Conservation (phyloP, 2,797 vertebrate genomes). For the Morus bassanus region DNA sequence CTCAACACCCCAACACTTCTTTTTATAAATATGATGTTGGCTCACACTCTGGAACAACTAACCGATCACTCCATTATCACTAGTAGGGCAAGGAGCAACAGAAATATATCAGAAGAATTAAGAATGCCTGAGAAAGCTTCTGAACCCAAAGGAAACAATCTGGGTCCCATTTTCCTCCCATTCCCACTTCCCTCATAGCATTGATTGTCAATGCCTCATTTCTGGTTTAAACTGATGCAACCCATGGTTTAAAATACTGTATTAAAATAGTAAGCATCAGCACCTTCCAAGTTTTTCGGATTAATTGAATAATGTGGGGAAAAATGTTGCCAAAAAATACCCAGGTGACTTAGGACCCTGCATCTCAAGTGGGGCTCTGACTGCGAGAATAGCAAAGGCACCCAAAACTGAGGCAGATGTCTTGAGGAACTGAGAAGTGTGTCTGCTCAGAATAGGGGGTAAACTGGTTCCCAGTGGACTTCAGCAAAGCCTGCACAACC, state of each 20-base stretch:
- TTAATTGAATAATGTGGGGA: neutral
- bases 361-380: neutral
- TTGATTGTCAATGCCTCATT: neutral
- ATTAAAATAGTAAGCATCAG: neutral
- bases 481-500: neutral
- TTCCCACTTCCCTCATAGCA: neutral
- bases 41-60: neutral
- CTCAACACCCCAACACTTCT: slow-evolving; percentile 1
- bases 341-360: neutral
- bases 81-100: slow-evolving; percentile 23
- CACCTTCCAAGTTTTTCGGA: neutral
- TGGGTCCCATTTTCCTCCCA: slow-evolving; percentile 5
- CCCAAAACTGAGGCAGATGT: neutral
- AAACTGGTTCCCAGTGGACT: neutral
- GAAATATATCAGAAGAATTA: neutral
- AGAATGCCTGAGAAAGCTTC: slow-evolving; percentile 13
- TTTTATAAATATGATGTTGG: slow-evolving; percentile 20
- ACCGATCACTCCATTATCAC: slow-evolving; percentile 37
- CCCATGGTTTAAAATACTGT: neutral
- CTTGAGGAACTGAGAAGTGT: neutral
- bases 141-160: neutral
- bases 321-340: neutral
- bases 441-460: neutral
- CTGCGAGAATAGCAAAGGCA: neutral
- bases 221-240: neutral